Evolutionary conservation across 2,888 invertebrate genomes (phyloP).

Genomic region (Hyposoter dolosus): DNA sequence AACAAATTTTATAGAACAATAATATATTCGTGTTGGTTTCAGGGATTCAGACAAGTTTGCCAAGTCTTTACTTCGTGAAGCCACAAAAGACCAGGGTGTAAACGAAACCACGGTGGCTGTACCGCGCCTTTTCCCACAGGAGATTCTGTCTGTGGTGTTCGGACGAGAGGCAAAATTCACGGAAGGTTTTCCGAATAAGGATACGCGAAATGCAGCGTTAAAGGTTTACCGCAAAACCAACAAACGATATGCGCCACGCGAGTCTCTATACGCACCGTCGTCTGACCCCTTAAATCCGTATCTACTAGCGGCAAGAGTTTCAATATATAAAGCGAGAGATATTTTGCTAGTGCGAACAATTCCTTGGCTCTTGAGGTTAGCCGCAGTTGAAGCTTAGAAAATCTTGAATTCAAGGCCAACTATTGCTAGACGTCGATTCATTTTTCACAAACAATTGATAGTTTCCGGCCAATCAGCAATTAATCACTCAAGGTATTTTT

Average conservation of each 20-base stretch:
- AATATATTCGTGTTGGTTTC: not conserved
- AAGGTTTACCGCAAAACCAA: slow-evolving; percentile 82
- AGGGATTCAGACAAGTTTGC: slow-evolving; percentile 28
- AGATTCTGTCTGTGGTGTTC: slow-evolving; percentile 63
- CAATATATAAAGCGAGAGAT: slow-evolving; percentile 48
- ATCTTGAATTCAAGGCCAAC: not conserved
- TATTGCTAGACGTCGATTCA: not conserved
- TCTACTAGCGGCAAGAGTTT: slow-evolving; percentile 47
- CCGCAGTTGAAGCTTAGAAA: slow-evolving; percentile 48
- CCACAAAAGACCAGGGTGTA: slow-evolving; percentile 45
- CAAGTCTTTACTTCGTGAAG: slow-evolving; percentile 42
- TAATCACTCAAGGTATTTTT: too few relatives aligned
- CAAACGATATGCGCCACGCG: slow-evolving; percentile 78
- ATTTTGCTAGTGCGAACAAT: slow-evolving; percentile 55
- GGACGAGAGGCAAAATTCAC: slow-evolving; percentile 57
- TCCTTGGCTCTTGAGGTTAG: slow-evolving; percentile 39
- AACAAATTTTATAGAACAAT: not conserved
- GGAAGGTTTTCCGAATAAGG: slow-evolving; percentile 74
- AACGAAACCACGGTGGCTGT: slow-evolving; percentile 59
- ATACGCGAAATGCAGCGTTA: slow-evolving; percentile 76
- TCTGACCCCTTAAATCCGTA: slow-evolving; percentile 61
- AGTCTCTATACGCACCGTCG: slow-evolving; percentile 51
- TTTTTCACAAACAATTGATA: not conserved
- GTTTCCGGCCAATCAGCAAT: not conserved
- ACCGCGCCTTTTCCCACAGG: slow-evolving; percentile 63